phyloP scores from a whole-genome alignment of 2,113 vertebrate genomes.

The Ursus arctos region DNA sequence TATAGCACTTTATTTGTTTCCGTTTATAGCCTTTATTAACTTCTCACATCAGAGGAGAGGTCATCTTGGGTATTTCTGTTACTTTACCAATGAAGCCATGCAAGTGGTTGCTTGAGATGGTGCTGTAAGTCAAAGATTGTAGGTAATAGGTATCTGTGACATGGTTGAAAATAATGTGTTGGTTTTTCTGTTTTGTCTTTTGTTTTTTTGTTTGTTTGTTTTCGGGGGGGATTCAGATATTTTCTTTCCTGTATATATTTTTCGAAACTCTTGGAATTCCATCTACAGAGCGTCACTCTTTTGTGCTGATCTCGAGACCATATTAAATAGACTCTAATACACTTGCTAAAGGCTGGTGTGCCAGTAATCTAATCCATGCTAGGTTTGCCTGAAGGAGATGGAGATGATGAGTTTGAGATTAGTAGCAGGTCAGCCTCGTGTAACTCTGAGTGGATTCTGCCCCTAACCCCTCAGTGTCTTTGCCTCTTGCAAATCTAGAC shows the following conservation, averaged over 20 bases:
- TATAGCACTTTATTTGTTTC: not conserved
- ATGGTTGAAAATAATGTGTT: not conserved
- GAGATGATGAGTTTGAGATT: not conserved
- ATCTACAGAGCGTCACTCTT: not conserved
- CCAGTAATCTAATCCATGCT: not conserved
- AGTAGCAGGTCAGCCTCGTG: not conserved
- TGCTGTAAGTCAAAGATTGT: not conserved
- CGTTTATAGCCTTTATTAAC: not conserved
- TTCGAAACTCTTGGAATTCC: not conserved
- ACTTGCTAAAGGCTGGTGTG: not conserved
- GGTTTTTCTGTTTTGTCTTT: not conserved
- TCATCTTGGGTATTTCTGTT: not conserved
- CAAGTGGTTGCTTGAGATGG: not conserved
- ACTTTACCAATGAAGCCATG: not conserved
- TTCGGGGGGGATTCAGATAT: not conserved
- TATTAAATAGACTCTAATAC: not conserved
- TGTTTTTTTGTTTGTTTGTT: not conserved
- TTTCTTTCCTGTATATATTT: not conserved
- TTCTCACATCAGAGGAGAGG: not conserved
- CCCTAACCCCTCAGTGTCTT: not conserved
- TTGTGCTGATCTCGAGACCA: not conserved
- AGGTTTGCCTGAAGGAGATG: not conserved
- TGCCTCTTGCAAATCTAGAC: not conserved
- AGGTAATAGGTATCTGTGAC: not conserved
- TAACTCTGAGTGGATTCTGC: not conserved